Conservation (phyloP, 2,113 vertebrate genomes). For the Felis chaus region DNA sequence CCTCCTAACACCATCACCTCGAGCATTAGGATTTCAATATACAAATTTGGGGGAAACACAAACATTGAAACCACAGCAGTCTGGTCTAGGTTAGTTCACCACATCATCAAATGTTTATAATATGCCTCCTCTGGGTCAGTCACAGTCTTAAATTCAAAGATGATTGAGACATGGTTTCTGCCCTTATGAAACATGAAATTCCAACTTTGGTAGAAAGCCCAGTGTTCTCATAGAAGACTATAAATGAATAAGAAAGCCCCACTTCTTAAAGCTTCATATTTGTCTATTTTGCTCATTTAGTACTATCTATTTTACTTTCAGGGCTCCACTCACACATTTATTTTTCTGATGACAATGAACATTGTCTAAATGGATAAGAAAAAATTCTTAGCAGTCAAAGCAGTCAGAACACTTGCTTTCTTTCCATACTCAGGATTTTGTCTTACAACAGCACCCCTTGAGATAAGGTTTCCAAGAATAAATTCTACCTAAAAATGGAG, state of each 20-base stretch:
- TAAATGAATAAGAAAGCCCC: not conserved
- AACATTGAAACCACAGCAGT: not conserved
- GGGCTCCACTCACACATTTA: not conserved
- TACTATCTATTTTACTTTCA: not conserved
- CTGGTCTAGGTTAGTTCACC: not conserved
- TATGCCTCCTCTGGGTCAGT: not conserved
- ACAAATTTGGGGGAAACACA: not conserved
- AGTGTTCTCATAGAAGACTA: not conserved
- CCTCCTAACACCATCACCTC: not conserved
- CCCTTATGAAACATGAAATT: not conserved
- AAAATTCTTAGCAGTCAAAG: not conserved
- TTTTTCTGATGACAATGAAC: not conserved
- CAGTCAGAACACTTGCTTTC: not conserved
- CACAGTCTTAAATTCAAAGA: not conserved
- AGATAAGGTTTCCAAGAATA: not conserved
- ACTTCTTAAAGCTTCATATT: not conserved
- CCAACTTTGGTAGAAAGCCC: not conserved
- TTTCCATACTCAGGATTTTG: not conserved
- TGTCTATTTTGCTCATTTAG: not conserved
- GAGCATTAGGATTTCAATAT: not conserved
- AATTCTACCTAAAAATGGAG: not conserved
- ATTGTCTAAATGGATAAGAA: not conserved
- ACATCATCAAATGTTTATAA: conserved; percentile 15
- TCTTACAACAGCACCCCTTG: not conserved
- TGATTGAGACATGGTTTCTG: not conserved